These are phyloP conservation scores for Chloroclysta siterata DNA, from an alignment of 2,888 invertebrate genomes.

Conservation along the genomic window DNA sequence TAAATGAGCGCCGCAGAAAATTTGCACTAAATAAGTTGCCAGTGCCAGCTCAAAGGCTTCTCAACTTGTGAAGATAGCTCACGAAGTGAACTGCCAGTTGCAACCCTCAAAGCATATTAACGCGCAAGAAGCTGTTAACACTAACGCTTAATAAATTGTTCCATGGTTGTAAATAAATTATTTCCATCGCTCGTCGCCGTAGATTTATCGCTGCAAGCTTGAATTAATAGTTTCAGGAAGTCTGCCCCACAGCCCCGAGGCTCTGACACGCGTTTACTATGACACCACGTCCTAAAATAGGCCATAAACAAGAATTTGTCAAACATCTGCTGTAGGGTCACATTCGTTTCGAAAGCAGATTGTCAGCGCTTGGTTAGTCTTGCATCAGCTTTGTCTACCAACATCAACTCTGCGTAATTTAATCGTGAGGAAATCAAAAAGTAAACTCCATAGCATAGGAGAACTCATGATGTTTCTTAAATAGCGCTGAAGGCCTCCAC, in stretches of 20 bases:
- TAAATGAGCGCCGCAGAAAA: constrained; percentile 2
- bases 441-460: not conserved
- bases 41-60: constrained; percentile 11
- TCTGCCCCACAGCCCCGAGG: constrained; percentile 45
- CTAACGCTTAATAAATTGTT: constrained; percentile 61
- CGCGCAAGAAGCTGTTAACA: constrained; percentile 55
- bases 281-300: constrained; percentile 55
- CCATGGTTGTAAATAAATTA: constrained; percentile 63
- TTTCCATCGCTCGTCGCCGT: constrained; percentile 59
- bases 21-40: constrained; percentile 1
- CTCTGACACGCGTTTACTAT: constrained; percentile 48
- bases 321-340: constrained; percentile 39
- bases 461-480: not conserved
- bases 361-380: constrained; percentile 1
- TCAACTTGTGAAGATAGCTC: constrained; percentile 15
- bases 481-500: no score
- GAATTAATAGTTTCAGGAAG: constrained; percentile 73
- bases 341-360: constrained; percentile 14
- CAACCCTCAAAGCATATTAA: constrained; percentile 25
- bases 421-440: not conserved
- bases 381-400: not conserved
- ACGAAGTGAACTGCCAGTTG: constrained; percentile 18
- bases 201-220: constrained; percentile 62
- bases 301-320: constrained; percentile 48
- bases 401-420: not conserved